Evolutionary conservation across 2,888 invertebrate genomes (phyloP).

Genomic region (Chymomyza caudatula): DNA sequence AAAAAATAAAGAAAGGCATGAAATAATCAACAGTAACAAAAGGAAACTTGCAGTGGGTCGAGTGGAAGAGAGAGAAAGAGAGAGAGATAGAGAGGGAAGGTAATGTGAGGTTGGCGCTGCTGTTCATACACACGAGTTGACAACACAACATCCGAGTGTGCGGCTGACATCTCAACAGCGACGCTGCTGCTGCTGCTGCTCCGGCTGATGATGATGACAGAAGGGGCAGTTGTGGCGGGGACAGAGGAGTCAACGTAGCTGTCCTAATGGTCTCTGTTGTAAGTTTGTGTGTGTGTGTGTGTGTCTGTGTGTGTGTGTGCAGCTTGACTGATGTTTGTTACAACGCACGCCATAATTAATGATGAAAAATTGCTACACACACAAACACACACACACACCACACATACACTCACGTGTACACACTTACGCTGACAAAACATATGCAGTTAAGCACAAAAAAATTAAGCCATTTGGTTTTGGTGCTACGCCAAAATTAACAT

Average conservation of each 20-base stretch:
- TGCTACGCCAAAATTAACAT: slow-evolving; percentile 58
- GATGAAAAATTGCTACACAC: slow-evolving; percentile 69
- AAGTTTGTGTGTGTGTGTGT: not conserved
- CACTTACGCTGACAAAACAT: slow-evolving; percentile 46
- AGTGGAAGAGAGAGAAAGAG: not conserved
- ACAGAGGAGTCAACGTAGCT: slow-evolving; percentile 4
- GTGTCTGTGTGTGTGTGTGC: slow-evolving; percentile 33
- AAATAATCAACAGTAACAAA: slow-evolving; percentile 68
- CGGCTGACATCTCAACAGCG: slow-evolving; percentile 65
- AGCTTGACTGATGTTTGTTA: slow-evolving; percentile 66
- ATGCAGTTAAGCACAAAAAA: slow-evolving; percentile 40
- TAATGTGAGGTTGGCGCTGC: not conserved
- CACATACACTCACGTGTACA: slow-evolving; percentile 17
- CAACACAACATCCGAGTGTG: slow-evolving; percentile 65
- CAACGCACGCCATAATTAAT: slow-evolving; percentile 69
- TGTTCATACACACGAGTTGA: slow-evolving; percentile 48
- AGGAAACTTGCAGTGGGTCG: slow-evolving; percentile 11
- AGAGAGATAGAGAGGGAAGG: not conserved
- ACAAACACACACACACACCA: slow-evolving; percentile 23
- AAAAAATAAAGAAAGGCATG: slow-evolving; percentile 50
- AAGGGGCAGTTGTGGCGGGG: not conserved
- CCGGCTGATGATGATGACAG: not conserved
- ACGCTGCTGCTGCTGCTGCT: slow-evolving; percentile 1
- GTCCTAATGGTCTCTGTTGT: slow-evolving; percentile 59
- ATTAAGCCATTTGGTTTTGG: slow-evolving; percentile 51